Conservation (phyloP, 2,113 vertebrate species). For the Paramisgurnus dabryanus region DNA sequence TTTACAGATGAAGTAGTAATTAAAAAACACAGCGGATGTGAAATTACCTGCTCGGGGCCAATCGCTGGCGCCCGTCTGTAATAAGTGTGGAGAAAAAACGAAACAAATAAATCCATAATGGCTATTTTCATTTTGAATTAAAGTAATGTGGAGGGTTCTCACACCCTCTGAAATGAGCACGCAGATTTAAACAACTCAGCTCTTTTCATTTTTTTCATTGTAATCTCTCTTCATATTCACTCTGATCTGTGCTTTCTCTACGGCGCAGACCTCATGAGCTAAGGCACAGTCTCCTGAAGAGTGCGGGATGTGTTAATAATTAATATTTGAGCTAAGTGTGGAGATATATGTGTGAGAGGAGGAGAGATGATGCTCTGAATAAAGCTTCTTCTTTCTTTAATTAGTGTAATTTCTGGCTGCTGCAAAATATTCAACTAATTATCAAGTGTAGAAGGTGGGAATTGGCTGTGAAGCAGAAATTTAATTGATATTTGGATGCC, state of each 20-base stretch:
- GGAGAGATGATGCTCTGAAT: slow-evolving; percentile 44
- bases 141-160: slow-evolving; percentile 28
- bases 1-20: slow-evolving; percentile 52
- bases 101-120: slow-evolving; percentile 27
- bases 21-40: slow-evolving; percentile 44
- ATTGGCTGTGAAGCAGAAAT: slow-evolving; percentile 65
- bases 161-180: slow-evolving; percentile 37
- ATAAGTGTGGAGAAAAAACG: slow-evolving; percentile 4
- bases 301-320: slow-evolving; percentile 72
- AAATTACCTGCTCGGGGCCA: slow-evolving; percentile 43
- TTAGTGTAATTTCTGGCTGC: slow-evolving; percentile 61
- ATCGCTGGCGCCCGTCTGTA: slow-evolving; percentile 36
- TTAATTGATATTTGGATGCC: slow-evolving; percentile 67
- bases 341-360: slow-evolving; percentile 15
- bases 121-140: slow-evolving; percentile 37
- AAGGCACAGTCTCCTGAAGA: slow-evolving; percentile 65
- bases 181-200: slow-evolving; percentile 38
- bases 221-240: slow-evolving; percentile 27
- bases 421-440: slow-evolving; percentile 65
- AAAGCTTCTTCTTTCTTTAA: slow-evolving; percentile 64
- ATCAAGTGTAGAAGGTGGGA: slow-evolving; percentile 67
- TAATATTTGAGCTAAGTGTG: slow-evolving; percentile 66
- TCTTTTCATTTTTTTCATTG: slow-evolving; percentile 25
- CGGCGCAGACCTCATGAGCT: slow-evolving; percentile 53
- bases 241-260: not conserved